Evolutionary conservation across 1,140 invertebrate genomes (phyloP), one percentile per base, ranked within the genome.

Genomic region (Cotesia chilonis): DNA sequence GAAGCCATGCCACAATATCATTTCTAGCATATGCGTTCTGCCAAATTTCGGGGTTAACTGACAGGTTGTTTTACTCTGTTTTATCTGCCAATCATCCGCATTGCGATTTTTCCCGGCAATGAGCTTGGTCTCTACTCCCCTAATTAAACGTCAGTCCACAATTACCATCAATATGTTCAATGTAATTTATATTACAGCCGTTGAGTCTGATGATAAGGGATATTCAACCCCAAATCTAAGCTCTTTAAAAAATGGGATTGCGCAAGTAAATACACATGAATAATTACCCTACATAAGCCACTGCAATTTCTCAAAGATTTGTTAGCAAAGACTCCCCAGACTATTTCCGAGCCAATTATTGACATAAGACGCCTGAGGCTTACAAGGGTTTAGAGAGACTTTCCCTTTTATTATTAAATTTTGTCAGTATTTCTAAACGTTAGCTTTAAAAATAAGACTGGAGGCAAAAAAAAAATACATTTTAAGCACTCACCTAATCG

Each of bases 11-110:
- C 28, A 7, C 47, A 10, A 61, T 35, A 61, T 35, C 14, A 35
- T 4, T 52, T 55, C 6, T 28, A 71, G 41, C 41, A 52, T 51
- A 12, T 64, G 64, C 35, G 35, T 74, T 70, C 70, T 78, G 72
- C 71, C 74, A 74, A 75, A 75, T 74, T 68, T 75, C 71, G 73
- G 63, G 64, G 60, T 74, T 73, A 73, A 76, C 71, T 78, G 69
- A 73, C 72, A 72, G 66, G 60, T 72, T 65, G 71, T 71, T 60
- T 57, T 61, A 69, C 74, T 51, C 28, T 20, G 54, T 67, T 60
- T 71, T 67, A 70, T 59, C 61, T 65, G 72, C 41, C 67, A 55
- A 63, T 65, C 68, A 71, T 71, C 20, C 10, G 10, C 4, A 35
- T 35, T 28, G 3, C 3, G n/a, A 57, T 57, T 17, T 17, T 17